Evolutionary conservation across 2,888 invertebrate genomes (phyloP), one percentile per base, ranked within the genome.

Genomic region (Pammene fasciana): DNA sequence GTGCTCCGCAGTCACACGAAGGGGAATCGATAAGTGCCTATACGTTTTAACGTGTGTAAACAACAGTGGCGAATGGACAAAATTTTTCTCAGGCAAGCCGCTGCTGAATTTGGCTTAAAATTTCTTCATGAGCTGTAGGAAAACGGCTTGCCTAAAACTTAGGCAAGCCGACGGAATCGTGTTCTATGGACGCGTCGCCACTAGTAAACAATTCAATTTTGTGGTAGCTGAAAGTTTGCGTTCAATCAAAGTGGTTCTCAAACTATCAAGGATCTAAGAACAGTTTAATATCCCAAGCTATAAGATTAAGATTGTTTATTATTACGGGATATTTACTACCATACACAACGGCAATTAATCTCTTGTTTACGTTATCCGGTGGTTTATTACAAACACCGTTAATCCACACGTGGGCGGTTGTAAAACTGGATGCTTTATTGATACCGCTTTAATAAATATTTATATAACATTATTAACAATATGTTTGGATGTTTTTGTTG

Each of bases 351-450:
- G 36, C 52, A 65, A 68, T 45, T 59, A 68, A 65, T 65, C 57
- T 64, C 7, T 14, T 72, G 72, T 72, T 72, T 72, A 72, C 62
- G 65, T 13, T 67, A 67, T 48, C 26, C 54, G 45, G 48, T 18
- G 54, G 66, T 75, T 74, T 72, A 75, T 70, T 72, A 71, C 70
- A 65, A 67, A 68, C 67, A 73, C 59, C 67, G 65, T 71, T 55
- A 72, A 73, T 74, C 72, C 43, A 54, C 59, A 65, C 34, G 72
- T 67, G 71, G 65, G 61, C 50, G 55, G 68, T 56, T 70, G 67
- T 71, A 71, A 64, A 41, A 18, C 41, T 43, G 10, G 26, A 52
- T n/a, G 18, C 61, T 68, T 52, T 64, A 52, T 18, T 52, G 36
- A 16, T 16, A 14, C 41, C 50, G 50, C 38, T 36, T 11, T 36